These are phyloP conservation scores for Coilia nasus DNA, from an alignment of 2,797 vertebrate genomes.

Conservation along the genomic window DNA sequence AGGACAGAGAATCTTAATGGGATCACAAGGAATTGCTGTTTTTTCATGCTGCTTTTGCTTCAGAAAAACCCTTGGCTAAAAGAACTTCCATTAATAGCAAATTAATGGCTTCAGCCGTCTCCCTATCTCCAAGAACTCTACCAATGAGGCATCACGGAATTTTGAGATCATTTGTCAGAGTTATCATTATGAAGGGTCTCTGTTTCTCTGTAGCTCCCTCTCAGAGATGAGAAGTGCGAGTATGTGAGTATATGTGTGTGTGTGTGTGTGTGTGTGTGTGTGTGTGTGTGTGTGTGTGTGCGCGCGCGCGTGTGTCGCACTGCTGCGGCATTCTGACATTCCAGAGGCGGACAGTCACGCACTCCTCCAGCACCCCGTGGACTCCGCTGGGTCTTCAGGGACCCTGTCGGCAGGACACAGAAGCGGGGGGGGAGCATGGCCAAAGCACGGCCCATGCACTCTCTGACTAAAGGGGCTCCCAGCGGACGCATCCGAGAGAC, in stretches of 20 bases:
- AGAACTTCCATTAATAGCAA: not conserved
- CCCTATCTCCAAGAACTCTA: constrained; percentile 9
- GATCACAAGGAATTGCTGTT: not conserved
- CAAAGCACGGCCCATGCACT: constrained; percentile 35
- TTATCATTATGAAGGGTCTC: not conserved
- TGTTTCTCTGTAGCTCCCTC: not conserved
- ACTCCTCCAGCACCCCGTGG: not conserved
- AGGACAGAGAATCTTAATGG: not conserved
- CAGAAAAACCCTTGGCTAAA: not conserved
- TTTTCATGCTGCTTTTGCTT: not conserved
- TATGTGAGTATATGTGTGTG: not conserved
- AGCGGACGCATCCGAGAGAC: constrained; percentile 17
- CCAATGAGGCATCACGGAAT: constrained; percentile 20
- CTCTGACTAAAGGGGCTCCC: constrained; percentile 23
- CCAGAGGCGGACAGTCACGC: constrained; percentile 13
- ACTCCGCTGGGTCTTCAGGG: not conserved
- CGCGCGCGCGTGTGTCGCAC: not conserved
- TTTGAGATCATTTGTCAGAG: constrained; percentile 12
- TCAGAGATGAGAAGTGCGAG: not conserved
- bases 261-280: not conserved
- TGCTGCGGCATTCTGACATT: constrained; percentile 38
- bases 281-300: not conserved
- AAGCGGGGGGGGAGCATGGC: constrained; percentile 25
- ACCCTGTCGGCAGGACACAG: constrained; percentile 25
- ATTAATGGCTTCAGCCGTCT: constrained; percentile 14